Evolutionary conservation across 2,113 vertebrate genomes (phyloP), one percentile per base, ranked within the genome.

Genomic region (Vanacampus margaritifer): DNA sequence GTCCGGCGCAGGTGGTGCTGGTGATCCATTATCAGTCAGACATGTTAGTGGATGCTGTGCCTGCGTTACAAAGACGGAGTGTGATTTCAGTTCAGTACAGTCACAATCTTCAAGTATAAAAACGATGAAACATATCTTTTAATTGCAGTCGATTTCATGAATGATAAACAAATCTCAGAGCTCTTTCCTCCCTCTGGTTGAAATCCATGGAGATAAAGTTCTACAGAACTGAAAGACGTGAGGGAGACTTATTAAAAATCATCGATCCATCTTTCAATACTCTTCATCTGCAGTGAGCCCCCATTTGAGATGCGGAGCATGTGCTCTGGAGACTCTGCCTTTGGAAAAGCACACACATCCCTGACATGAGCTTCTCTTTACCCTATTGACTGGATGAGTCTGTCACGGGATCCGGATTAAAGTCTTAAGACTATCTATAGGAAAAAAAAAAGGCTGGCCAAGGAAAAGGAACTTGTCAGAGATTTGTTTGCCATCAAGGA

Each of bases 371-470:
- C 79, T 87, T 89, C 84, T 85, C 85, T 91, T 92, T 91, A 88
- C 89, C 86, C 84, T 92, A 91, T 92, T 89, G 91, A 93, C 90
- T 88, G 84, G 89, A 91, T 89, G 83, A 91, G 90, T 74, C 85
- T 88, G 89, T 89, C 90, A 91, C 84, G 70, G 79, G 83, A 88
- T 88, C 76, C 80, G 78, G 91, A 91, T 92, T 92, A 93, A 92
- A 92, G 90, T 91, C 88, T 92, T 92, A 92, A 84, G 88, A 88
- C 86, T 90, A 91, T 93, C 90, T 87, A 88, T 90, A 84, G 89
- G 89, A 85, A 74, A 78, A 84, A 79, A 90, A 87, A 73, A 79
- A 82, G 79, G 78, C n/a, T 1, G 71, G 74, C 73, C 66, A 64
- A 70, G 75, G 70, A 75, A 80, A 77, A 62, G 81, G 71, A 71